Evolutionary conservation across 2,113 vertebrate genomes (phyloP).

Genomic region (Amblyornis subalaris): DNA sequence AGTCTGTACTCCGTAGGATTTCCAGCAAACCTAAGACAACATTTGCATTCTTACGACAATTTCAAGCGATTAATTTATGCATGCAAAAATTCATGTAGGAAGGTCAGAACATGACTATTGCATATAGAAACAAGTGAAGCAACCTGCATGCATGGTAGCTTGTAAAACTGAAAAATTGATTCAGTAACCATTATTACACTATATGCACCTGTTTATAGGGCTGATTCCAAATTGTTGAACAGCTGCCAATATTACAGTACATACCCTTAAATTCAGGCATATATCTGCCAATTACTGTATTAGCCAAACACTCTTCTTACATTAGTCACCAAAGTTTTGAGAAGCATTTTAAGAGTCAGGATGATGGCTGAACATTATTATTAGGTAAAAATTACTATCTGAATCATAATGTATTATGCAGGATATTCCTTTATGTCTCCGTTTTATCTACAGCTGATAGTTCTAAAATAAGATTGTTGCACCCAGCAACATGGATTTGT

Average conservation of each 20-base stretch:
- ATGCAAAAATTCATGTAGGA: background rate
- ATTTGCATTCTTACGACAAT: background rate
- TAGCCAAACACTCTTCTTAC: background rate
- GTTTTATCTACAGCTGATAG: background rate
- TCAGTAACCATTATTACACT: background rate
- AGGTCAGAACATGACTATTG: background rate
- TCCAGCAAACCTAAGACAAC: background rate
- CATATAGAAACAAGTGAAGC: background rate
- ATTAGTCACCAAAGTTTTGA: background rate
- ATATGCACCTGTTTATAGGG: background rate
- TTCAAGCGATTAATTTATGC: background rate
- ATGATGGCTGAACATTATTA: background rate
- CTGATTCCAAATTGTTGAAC: background rate
- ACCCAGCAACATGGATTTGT: background rate
- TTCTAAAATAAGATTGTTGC: background rate
- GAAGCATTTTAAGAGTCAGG: background rate
- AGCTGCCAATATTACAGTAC: background rate
- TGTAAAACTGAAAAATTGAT: background rate
- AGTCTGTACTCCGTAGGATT: background rate
- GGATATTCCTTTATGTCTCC: background rate
- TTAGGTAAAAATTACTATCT: background rate
- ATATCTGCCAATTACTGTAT: background rate
- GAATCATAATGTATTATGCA: accelerated
- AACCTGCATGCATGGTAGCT: accelerated
- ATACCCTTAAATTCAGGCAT: background rate